Base-by-base conservation (phyloP, 2,113 vertebrate genomes). In the Anhinga rufa region DNA sequence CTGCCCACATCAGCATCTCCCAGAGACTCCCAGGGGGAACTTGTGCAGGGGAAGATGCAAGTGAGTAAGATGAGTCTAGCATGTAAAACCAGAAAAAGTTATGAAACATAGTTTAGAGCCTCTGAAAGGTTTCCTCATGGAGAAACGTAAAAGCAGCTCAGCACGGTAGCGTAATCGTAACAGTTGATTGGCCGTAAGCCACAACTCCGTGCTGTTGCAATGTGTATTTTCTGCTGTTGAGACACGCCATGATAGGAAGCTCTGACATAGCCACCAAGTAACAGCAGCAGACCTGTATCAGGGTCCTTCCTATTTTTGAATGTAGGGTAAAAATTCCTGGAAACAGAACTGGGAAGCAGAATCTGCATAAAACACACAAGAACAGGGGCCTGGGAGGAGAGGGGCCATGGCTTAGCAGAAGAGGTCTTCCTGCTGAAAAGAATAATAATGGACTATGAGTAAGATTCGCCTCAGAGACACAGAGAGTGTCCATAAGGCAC, bases 101-200 rank as follows among this genome's bases (percentile, higher is more conserved):
- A 91, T 95, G 96, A 97, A 97, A 97, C 55, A 19, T 7, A 49
- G 87, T n/a, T 69, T n/a, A 86, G 79, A 81, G 78, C 92, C 89
- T 90, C 89, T 36, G 64, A 54, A 95, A 86, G 79, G 81, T 92
- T 96, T 96, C 95, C 82, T 95, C 78, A 91, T 69, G n/a, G 24
- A 62, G 91, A 68, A 77, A 88, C 2, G 10, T 52, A 40, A 79
- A 92, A 57, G 97, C 21, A 85, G 77, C 52, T 84, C 40, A 1
- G 15, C 1, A 2, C 2, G 0, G 90, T 36, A 86, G 78, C 0
- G 84, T 88, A 95, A 95, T 91, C 1, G 5, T 60, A 95, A 92
- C 95, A 95, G 97, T 95, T 77, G 88, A 95, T 92, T 97, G 89
- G 96, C 96, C 36, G 0, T 86, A 94, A 97, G 96, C 97, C 95